A percentile compares a stretch with the other conserved stretches of the same genome.
Conservation (phyloP, 2,113 vertebrate species). For the Planiliza haematocheilus region DNA sequence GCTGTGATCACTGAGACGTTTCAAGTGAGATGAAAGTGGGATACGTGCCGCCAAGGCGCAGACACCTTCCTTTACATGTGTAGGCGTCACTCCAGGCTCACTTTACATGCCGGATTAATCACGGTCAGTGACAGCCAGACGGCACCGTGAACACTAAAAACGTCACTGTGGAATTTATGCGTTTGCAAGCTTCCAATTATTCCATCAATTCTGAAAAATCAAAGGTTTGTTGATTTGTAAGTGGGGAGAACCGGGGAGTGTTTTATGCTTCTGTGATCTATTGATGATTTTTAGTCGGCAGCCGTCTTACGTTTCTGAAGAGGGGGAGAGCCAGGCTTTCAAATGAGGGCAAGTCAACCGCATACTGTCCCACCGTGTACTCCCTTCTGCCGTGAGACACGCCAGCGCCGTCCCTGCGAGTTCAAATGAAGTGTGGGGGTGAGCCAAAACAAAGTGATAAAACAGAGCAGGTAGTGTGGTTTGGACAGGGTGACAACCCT, state of each 20-base stretch:
- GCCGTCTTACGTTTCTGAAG: conserved; percentile 88
- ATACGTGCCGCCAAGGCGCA: conserved; percentile 6
- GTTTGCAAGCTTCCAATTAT: conserved; percentile 72
- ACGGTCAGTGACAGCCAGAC: conserved; percentile 77
- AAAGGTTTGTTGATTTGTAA: conserved; percentile 65
- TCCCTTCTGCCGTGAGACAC: conserved; percentile 77
- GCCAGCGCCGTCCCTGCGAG: conserved; percentile 68
- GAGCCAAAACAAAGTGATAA: conserved; percentile 43
- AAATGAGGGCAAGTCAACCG: conserved; percentile 91
- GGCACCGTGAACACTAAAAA: conserved; percentile 77
- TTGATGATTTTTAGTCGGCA: conserved; percentile 33
- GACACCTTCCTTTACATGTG: conserved; percentile 67
- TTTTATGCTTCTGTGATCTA: conserved; percentile 58
- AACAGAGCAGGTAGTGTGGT: conserved; percentile 4
- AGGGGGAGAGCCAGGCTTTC: conserved; percentile 90
- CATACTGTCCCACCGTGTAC: conserved; percentile 90
- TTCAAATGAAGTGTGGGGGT: conserved; percentile 6
- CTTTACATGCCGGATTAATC: conserved; percentile 75
- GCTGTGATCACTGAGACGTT: conserved; percentile 46
- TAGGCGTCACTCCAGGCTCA: conserved; percentile 63
- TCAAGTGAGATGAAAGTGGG: conserved; percentile 66
- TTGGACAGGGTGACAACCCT: conserved; percentile 14
- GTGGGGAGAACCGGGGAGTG: conserved; percentile 8
- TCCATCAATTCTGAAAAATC: conserved; percentile 65
- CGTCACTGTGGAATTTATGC: conserved; percentile 74